Evolutionary conservation across 92 coral and sea anemone genomes (phyloP).

Genomic region (Meandrina meandrites): DNA sequence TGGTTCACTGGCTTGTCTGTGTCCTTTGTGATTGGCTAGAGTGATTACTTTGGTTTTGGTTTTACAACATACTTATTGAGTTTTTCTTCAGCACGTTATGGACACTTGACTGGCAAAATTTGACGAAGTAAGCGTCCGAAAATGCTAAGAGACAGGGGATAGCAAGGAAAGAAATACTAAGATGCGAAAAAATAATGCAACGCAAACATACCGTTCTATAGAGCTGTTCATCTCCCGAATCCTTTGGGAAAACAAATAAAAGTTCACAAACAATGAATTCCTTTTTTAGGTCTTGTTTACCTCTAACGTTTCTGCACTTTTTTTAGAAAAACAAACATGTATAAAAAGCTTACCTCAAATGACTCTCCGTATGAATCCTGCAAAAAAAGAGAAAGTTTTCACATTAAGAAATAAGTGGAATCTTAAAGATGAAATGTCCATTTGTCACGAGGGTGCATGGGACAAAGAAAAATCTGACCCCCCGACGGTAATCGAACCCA

Average conservation of each 20-base stretch:
- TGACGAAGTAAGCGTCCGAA: background rate
- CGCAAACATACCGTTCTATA: conserved; percentile 37
- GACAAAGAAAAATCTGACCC: no score
- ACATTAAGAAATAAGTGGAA: background rate
- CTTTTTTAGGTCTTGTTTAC: background rate
- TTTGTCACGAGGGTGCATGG: no score
- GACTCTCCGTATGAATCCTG: conserved; percentile 37
- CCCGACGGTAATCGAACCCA: no score
- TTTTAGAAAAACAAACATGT: background rate
- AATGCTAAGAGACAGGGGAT: background rate
- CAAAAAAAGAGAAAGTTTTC: background rate
- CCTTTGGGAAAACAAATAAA: background rate
- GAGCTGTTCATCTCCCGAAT: conserved; percentile 25
- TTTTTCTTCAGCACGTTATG: no score
- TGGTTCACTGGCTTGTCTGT: no score
- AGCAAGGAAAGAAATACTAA: background rate
- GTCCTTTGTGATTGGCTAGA: no score
- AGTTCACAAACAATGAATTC: background rate
- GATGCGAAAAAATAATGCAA: background rate
- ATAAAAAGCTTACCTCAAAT: conserved; percentile 17
- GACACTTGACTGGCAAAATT: no score
- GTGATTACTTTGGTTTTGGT: no score
- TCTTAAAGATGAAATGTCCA: no score
- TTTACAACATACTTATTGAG: no score
- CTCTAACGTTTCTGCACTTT: background rate